Evolutionary conservation across 2,113 vertebrate species (phyloP).

Genomic region (Gadus chalcogrammus): DNA sequence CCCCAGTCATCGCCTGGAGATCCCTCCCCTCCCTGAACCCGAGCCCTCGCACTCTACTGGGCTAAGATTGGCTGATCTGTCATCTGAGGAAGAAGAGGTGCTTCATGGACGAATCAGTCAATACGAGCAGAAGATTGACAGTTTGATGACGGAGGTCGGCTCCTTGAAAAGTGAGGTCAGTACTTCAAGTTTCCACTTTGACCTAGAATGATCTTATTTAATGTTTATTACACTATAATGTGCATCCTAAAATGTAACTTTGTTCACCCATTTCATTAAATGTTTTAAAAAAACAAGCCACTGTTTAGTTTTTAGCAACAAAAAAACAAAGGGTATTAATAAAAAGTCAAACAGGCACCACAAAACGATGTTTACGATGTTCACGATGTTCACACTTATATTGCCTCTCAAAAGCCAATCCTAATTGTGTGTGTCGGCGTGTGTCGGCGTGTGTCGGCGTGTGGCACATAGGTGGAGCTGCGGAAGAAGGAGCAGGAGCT

Average conservation of each 20-base stretch:
- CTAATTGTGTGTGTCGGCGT: too few species aligned
- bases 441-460: too few species aligned
- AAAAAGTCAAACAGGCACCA: neutral
- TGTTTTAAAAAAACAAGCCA: neutral
- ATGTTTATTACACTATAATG: too few species aligned
- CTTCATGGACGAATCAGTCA: slow-evolving; percentile 77
- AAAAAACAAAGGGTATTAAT: neutral
- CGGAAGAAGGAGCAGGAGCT: slow-evolving; percentile 74
- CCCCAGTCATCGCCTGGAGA: slow-evolving; percentile 75
- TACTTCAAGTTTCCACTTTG: neutral
- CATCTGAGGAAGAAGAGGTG: slow-evolving; percentile 80
- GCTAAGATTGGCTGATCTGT: slow-evolving; percentile 82
- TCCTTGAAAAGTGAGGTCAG: slow-evolving; percentile 85
- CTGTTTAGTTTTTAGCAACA: neutral
- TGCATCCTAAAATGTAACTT: too few species aligned
- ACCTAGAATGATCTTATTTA: neutral
- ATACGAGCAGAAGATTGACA: slow-evolving; percentile 87
- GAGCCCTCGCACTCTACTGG: slow-evolving; percentile 69
- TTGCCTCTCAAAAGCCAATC: too few species aligned
- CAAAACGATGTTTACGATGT: neutral
- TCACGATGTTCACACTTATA: neutral
- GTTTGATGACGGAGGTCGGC: slow-evolving; percentile 81
- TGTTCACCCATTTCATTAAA: neutral
- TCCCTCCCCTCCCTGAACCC: slow-evolving; percentile 65
- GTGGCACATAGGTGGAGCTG: slow-evolving; percentile 73